phyloP scores from a whole-genome alignment of 2,797 vertebrate genomes.

The Champsocephalus gunnari region DNA sequence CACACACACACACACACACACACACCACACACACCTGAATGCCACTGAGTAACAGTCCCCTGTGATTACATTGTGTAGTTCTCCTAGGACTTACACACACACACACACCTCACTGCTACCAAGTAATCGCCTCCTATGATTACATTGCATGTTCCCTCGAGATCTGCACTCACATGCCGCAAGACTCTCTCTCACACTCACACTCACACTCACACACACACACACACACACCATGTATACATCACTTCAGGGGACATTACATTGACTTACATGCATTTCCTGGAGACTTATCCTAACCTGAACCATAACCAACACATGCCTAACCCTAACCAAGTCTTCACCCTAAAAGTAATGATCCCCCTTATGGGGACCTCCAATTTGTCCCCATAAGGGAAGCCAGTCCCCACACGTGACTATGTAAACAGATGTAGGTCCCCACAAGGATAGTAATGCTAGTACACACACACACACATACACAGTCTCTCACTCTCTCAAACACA shows the following conservation, averaged over 20 bases:
- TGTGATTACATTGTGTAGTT: constrained; percentile 66
- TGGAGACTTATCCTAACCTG: too few relatives aligned
- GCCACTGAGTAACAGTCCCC: constrained; percentile 45
- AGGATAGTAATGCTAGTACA: neutral
- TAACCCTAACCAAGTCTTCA: too few relatives aligned
- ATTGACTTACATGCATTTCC: too few relatives aligned
- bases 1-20: constrained; percentile 16
- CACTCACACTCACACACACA: constrained; percentile 22
- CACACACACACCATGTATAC: neutral
- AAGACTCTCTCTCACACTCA: constrained; percentile 17
- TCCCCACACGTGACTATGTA: too few relatives aligned
- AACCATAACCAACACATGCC: too few relatives aligned
- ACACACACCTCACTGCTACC: constrained; percentile 54
- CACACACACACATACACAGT: constrained; percentile 1
- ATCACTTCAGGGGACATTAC: too few relatives aligned
- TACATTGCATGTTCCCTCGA: constrained; percentile 62
- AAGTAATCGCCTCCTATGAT: constrained; percentile 72
- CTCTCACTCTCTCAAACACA: constrained; percentile 3
- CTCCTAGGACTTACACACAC: constrained; percentile 41
- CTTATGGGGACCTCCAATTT: accelerated
- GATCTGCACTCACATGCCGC: constrained; percentile 28
- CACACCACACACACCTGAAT: constrained; percentile 26
- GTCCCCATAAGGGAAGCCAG: too few relatives aligned
- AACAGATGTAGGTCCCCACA: too few relatives aligned
- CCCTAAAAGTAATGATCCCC: too few relatives aligned